These are phyloP conservation scores for Aldabrachelys gigantea DNA, from an alignment of 2,113 vertebrate genomes.

Conservation along the genomic window DNA sequence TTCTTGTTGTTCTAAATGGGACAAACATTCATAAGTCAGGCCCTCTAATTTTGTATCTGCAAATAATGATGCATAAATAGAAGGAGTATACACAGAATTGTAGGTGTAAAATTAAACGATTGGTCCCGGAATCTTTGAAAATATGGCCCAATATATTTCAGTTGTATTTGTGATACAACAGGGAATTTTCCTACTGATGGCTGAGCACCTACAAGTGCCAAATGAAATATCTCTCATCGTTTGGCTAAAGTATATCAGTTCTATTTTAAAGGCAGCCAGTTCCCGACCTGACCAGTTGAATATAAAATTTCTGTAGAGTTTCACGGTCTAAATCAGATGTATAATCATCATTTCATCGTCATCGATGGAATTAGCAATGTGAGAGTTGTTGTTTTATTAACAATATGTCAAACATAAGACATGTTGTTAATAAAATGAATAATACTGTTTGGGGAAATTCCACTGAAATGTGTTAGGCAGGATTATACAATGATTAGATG, in stretches of 20 bases:
- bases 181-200: not conserved
- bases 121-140: not conserved
- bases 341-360: not conserved
- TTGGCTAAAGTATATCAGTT: not conserved
- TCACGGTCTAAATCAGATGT: not conserved
- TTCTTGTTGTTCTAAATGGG: not conserved
- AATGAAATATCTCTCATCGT: not conserved
- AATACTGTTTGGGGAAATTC: not conserved
- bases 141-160: not conserved
- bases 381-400: not conserved
- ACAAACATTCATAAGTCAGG: not conserved
- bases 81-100: not conserved
- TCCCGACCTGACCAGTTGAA: not conserved
- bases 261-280: not conserved
- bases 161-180: not conserved
- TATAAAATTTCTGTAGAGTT: not conserved
- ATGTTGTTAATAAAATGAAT: not conserved
- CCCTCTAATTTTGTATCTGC: not conserved
- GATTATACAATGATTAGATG: slow-evolving; percentile 3
- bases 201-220: not conserved
- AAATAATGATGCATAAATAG: not conserved
- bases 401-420: not conserved
- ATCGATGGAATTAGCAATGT: not conserved
- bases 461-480: not conserved
- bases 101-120: not conserved